These are phyloP conservation scores for Burhinus oedicnemus DNA, from an alignment of 2,113 vertebrate species.

Conservation along the genomic window DNA sequence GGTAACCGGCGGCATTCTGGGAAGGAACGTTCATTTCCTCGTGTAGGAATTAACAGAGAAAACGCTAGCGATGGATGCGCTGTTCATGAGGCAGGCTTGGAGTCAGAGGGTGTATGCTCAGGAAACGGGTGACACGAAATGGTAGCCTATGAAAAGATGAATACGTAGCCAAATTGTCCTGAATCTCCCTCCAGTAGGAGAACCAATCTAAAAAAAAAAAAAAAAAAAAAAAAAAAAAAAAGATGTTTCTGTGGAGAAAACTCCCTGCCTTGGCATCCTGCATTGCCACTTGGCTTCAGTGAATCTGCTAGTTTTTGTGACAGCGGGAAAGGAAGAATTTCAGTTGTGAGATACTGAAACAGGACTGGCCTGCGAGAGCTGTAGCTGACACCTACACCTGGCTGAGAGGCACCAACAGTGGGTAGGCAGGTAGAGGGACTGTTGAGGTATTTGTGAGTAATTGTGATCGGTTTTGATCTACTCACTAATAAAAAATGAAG, in stretches of 20 bases:
- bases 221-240: background rate
- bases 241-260: background rate
- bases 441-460: background rate
- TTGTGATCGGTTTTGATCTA: background rate
- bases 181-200: background rate
- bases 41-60: background rate
- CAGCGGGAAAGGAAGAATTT: background rate
- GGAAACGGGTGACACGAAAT: rapidly evolving
- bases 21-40: too few species aligned
- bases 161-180: background rate
- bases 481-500: background rate
- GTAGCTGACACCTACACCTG: background rate
- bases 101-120: background rate
- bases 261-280: too few species aligned
- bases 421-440: background rate
- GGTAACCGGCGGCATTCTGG: too few species aligned
- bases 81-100: background rate
- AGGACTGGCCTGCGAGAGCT: too few species aligned
- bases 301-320: background rate
- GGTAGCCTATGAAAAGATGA: background rate
- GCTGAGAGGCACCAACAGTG: background rate
- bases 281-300: background rate
- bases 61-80: rapidly evolving
- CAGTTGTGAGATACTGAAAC: background rate
- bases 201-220: background rate